phyloP scores from a whole-genome alignment of 2,113 vertebrate species.

The Jaculus jaculus region DNA sequence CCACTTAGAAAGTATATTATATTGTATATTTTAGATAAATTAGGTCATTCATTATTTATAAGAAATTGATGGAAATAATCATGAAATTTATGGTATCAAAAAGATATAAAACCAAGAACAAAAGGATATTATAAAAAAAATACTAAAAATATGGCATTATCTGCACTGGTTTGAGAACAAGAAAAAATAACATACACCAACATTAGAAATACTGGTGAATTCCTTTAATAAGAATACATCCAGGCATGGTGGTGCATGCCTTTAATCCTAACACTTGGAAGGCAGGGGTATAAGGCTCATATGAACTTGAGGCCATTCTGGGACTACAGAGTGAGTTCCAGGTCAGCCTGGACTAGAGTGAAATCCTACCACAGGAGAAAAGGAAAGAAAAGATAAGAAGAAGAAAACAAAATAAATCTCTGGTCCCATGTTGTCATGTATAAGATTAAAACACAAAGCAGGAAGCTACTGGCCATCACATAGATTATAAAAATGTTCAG shows the following conservation, averaged over 20 bases:
- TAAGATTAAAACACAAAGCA: neutral
- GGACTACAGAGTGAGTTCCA: no score
- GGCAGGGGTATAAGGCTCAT: no score
- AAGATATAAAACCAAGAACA: neutral
- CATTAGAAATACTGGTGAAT: neutral
- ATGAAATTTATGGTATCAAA: neutral
- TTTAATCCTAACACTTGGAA: no score
- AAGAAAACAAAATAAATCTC: neutral
- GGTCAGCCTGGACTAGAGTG: no score
- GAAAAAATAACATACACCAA: neutral
- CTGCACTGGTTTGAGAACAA: neutral
- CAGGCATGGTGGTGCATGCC: no score
- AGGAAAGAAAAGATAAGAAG: no score
- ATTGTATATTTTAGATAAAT: neutral
- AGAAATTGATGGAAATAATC: conserved; percentile 12
- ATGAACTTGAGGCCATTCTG: no score
- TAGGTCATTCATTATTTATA: neutral
- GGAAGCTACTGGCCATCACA: neutral
- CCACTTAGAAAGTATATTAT: neutral
- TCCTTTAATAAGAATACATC: neutral
- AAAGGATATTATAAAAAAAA: neutral
- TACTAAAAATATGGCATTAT: neutral
- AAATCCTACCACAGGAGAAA: no score
- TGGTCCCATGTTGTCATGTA: neutral
- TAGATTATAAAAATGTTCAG: neutral